Base-by-base conservation (phyloP, 2,113 vertebrate species). In the Cyanoramphus novaezelandiae region DNA sequence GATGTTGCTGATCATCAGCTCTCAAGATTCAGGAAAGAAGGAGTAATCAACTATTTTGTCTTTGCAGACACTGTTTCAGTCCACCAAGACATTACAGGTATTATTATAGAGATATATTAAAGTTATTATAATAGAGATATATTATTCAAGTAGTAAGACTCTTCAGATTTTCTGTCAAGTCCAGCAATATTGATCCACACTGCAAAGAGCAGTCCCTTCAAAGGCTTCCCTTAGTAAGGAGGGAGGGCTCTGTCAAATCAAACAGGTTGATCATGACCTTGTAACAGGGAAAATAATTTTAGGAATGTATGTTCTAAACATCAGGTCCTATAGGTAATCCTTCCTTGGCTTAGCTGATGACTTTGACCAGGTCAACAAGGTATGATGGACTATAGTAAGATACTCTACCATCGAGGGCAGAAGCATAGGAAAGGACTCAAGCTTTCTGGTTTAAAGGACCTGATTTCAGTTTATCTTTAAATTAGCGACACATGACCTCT, bases 401-500 rank as follows among this genome's bases (percentile, higher is more conserved):
- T 19, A 18, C 8, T 43, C 5, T 25, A 7, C 24, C 46, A 1
- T 14, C 1, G 1, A 52, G 21, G 11, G 46, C 3, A 7, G 29
- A 82, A 11, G 13, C 0, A 10, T 12, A 41, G 20, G 80, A 14
- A 59, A 59, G 7, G 37, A 59, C 3, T 10, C 71, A 92, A 82
- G 0, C 4, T 82, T 4, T 21, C 20, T 18, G 4, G 1, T 63
- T 80, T 81, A 37, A 64, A 12, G 12, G 16, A 28, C 9, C 17
- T 63, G 10, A 62, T 69, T 91, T 76, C 24, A 41, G 12, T 53
- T 86, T 31, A 13, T 37, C 20, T 77, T 67, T 86, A 74, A 39
- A 71, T 55, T 70, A 46, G 27, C 49, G 33, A 50, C 9, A 5
- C 0, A 1, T 63, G 25, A 37, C 7, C 3, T 67, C 27, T 64